Conservation (phyloP, 2,797 vertebrate species). For the Megalops cyprinoides region DNA sequence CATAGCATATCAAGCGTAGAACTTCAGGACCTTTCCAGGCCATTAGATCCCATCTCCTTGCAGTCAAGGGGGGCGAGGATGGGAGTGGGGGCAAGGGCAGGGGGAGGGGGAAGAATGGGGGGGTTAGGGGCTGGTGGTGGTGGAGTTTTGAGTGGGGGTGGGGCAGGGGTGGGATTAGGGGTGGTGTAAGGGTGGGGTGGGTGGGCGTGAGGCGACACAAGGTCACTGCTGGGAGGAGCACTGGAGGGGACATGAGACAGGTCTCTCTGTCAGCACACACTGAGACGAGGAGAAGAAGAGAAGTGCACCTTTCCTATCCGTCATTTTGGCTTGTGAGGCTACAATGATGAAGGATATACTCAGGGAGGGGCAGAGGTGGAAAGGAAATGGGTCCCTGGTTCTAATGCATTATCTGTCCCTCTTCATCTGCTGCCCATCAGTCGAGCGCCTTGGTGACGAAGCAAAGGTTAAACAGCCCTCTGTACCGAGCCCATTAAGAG, state of each 20-base stretch:
- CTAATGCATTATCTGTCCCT: not conserved
- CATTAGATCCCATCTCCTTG: not conserved
- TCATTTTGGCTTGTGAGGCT: not conserved
- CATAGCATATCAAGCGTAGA: not conserved
- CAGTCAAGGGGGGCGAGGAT: not conserved
- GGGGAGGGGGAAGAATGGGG: not conserved
- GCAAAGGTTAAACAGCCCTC: constrained; percentile 32
- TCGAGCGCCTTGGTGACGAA: constrained; percentile 3
- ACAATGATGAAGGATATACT: not conserved
- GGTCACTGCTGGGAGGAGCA: not conserved
- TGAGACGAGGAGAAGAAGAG: not conserved
- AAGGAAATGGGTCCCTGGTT: not conserved
- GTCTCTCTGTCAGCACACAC: not conserved
- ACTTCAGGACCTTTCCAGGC: not conserved
- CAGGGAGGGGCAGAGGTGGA: no score
- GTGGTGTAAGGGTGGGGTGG: no score
- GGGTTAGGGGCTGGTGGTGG: not conserved
- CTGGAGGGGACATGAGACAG: not conserved
- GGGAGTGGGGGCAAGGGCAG: not conserved
- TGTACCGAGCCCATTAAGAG: constrained; percentile 19
- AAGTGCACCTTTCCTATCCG: not conserved
- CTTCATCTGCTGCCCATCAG: not conserved
- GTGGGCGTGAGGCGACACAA: no score
- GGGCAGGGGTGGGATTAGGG: no score
- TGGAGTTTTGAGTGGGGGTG: no score